These are phyloP conservation scores for Lutraria lutraria DNA, from an alignment of 2,888 invertebrate genomes.

Conservation along the genomic window DNA sequence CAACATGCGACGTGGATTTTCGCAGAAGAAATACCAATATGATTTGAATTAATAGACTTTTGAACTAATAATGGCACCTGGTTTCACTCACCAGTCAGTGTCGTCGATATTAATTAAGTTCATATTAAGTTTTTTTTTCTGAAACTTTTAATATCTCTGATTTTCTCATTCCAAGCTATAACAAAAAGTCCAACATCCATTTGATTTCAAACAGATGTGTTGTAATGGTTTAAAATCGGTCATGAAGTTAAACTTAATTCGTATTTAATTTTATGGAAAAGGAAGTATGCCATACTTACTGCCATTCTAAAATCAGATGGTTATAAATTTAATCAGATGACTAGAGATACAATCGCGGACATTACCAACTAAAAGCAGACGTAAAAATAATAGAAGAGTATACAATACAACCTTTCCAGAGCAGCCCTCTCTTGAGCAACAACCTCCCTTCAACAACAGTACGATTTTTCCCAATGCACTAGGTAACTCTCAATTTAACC, in stretches of 20 bases:
- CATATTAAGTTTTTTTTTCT: neutral
- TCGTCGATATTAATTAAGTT: conserved; percentile 14
- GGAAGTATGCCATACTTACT: neutral
- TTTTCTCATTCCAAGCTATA: neutral
- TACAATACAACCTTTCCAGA: too few relatives aligned
- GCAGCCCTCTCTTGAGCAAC: too few relatives aligned
- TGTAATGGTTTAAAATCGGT: neutral
- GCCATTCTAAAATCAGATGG: neutral
- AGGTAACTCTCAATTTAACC: too few relatives aligned
- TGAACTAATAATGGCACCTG: neutral
- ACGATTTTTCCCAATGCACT: too few relatives aligned
- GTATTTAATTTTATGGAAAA: neutral
- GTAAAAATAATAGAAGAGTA: neutral
- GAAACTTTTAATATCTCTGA: neutral
- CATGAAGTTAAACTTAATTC: neutral
- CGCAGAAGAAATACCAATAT: neutral
- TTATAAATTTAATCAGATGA: too few relatives aligned
- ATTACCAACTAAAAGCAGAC: neutral
- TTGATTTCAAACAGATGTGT: neutral
- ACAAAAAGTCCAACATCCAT: neutral
- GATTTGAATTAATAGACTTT: neutral
- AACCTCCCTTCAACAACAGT: too few relatives aligned
- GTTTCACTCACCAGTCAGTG: neutral
- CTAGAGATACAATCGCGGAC: neutral
- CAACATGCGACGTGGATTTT: neutral